Percentiles rank a stretch among this genome's conserved stretches.
phyloP scores from a whole-genome alignment of 2,113 vertebrate genomes.

The Maccullochella peelii region DNA sequence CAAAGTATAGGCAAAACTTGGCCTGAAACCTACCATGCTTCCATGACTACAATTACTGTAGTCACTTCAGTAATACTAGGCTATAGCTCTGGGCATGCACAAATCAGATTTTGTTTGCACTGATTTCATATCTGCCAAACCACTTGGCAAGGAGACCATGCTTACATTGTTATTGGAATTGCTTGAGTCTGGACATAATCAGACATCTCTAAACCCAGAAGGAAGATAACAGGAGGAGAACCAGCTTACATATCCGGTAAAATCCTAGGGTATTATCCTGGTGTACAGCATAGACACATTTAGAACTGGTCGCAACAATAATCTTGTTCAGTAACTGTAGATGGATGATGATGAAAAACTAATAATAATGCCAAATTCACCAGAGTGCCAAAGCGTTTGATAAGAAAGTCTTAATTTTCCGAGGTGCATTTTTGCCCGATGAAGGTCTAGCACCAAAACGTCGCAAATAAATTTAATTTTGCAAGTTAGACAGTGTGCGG shows the following conservation, averaged over 20 bases:
- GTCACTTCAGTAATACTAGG: conserved; percentile 41
- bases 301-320: conserved; percentile 22
- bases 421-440: background rate
- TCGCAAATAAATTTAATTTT: no score
- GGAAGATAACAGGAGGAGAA: conserved; percentile 58
- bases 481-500: no score
- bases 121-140: conserved; percentile 73
- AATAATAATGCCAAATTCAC: conserved; percentile 13
- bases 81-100: conserved; percentile 45
- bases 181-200: conserved; percentile 70
- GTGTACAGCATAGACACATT: conserved; percentile 33
- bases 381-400: background rate
- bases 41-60: conserved; percentile 46
- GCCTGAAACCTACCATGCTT: conserved; percentile 32
- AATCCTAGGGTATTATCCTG: conserved; percentile 46
- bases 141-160: conserved; percentile 62
- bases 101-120: conserved; percentile 65
- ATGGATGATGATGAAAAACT: conserved; percentile 29
- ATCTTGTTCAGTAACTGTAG: conserved; percentile 31
- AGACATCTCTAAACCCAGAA: conserved; percentile 65
- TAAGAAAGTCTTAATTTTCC: background rate
- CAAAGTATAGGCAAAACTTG: conserved; percentile 13
- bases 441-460: no score
- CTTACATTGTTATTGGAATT: conserved; percentile 68
- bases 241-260: conserved; percentile 51